Evolutionary conservation across 1,140 invertebrate species (phyloP).

Genomic region (Bombus balteatus): DNA sequence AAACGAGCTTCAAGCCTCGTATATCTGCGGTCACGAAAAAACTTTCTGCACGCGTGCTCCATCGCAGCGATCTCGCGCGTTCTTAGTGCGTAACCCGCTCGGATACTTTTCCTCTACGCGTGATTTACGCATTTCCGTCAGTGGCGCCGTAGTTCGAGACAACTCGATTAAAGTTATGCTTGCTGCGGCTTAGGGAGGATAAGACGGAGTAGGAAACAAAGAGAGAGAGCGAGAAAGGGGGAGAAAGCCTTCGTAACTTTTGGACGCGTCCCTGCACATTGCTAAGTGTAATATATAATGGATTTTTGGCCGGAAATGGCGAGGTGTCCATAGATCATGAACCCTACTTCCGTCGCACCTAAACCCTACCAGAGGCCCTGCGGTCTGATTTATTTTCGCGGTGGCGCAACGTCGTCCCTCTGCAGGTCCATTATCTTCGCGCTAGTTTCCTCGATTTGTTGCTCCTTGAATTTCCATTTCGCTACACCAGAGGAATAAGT

Average conservation of each 20-base stretch:
- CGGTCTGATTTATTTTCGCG: conserved; percentile 78
- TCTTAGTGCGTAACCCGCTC: conserved; percentile 23
- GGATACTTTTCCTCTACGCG: conserved; percentile 48
- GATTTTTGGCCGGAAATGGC: conserved; percentile 79
- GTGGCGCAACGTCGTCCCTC: conserved; percentile 64
- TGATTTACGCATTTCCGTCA: conserved; percentile 68
- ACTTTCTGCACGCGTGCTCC: conserved; percentile 27
- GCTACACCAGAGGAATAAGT: conserved; percentile 31
- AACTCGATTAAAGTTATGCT: conserved; percentile 76
- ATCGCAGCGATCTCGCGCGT: neutral
- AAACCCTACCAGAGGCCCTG: conserved; percentile 67
- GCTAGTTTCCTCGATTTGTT: conserved; percentile 71
- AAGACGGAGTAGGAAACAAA: neutral
- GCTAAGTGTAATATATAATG: conserved; percentile 78
- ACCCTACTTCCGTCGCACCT: conserved; percentile 77
- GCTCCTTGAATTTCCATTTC: conserved; percentile 69
- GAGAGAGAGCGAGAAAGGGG: neutral
- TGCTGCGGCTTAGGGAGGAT: conserved; percentile 47
- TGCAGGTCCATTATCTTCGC: conserved; percentile 73
- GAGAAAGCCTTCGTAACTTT: conserved; percentile 61
- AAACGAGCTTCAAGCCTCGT: conserved; percentile 36
- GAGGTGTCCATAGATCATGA: conserved; percentile 78
- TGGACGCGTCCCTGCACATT: conserved; percentile 63
- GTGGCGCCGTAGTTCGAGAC: conserved; percentile 54
- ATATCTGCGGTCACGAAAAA: conserved; percentile 31